Base-by-base conservation (phyloP, 2,113 vertebrate species). In the Alces alces region DNA sequence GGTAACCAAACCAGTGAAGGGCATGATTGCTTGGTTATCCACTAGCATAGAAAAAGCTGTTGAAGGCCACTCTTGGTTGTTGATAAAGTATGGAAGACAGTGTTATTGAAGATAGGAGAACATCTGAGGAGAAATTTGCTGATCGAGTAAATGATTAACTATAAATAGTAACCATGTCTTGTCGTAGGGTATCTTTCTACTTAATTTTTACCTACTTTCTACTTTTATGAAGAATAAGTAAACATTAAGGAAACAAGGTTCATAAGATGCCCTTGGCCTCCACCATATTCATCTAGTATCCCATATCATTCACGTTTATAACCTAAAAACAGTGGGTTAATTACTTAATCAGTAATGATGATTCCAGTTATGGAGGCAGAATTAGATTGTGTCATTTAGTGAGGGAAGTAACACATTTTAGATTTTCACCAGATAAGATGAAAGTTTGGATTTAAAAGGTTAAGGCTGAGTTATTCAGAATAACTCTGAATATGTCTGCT, bases 1-100 rank as follows among this genome's bases (percentile, higher is more conserved):
- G 97, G 92, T 97, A 96, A 96, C 89, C 89, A 96, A 94, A 11
- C 86, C 76, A 89, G 27, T 55, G 86, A 78, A 52, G 86, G 83
- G 14, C 30, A 10, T 80, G 91, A 50, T 88, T 90, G 82, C 88
- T 86, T 95, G 82, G 91, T 88, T 94, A 85, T 58, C 95, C 84
- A 89, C 25, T 50, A n/a, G 58, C 57, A 88, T 88, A 61, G 85
- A 89, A 88, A 39, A 89, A 91, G 39, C 60, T 94, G 84, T 96
- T 55, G 94, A 97, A 39, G 93, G 79, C 55, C 89, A 60, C 64
- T 95, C 82, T 33, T 94, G 79, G 30, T 28, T 86, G 36, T 73
- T 95, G 88, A 64, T 96, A 57, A 85, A 94, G 82, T 93, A 50
- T 70, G 66, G 91, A 88, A 97, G 92, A 80, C 89, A 93, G 13